These are phyloP conservation scores for Mormyrops attenuatus DNA, from an alignment of 2,797 vertebrate genomes.

Conservation along the genomic window DNA sequence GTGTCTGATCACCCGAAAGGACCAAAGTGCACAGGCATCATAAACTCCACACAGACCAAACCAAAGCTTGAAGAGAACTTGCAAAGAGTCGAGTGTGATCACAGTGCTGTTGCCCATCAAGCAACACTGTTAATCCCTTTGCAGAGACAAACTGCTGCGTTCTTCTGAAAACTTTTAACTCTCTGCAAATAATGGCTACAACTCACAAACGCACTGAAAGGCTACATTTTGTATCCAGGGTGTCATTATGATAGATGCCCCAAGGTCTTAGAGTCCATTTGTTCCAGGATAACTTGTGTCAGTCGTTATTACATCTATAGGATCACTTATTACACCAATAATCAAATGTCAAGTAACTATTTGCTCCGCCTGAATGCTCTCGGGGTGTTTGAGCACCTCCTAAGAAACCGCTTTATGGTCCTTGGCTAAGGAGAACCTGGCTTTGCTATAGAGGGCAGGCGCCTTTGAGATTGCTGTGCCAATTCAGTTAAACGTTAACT, in stretches of 20 bases:
- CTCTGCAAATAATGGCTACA: neutral
- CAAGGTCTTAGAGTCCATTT: neutral
- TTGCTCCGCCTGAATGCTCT: conserved; percentile 25
- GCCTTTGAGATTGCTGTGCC: conserved; percentile 21
- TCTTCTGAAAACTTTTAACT: neutral
- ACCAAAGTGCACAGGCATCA: neutral
- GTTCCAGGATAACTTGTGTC: neutral
- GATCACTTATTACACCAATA: neutral
- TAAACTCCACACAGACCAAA: neutral
- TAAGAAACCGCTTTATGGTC: neutral
- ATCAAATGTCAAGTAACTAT: conserved; percentile 18
- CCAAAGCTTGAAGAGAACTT: neutral
- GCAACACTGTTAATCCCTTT: neutral
- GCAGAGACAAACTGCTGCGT: neutral
- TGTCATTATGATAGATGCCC: neutral
- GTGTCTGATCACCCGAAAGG: neutral
- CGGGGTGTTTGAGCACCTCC: conserved; percentile 7
- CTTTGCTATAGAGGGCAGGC: neutral
- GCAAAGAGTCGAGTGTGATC: neutral
- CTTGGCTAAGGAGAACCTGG: neutral
- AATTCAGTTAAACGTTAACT: conserved; percentile 34
- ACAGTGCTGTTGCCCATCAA: neutral
- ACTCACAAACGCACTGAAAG: neutral
- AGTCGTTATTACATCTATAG: neutral
- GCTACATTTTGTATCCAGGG: neutral